Evolutionary conservation across 2,888 invertebrate genomes (phyloP), one percentile per base, ranked within the genome.

Genomic region (Zaprionus bogoriensis): DNA sequence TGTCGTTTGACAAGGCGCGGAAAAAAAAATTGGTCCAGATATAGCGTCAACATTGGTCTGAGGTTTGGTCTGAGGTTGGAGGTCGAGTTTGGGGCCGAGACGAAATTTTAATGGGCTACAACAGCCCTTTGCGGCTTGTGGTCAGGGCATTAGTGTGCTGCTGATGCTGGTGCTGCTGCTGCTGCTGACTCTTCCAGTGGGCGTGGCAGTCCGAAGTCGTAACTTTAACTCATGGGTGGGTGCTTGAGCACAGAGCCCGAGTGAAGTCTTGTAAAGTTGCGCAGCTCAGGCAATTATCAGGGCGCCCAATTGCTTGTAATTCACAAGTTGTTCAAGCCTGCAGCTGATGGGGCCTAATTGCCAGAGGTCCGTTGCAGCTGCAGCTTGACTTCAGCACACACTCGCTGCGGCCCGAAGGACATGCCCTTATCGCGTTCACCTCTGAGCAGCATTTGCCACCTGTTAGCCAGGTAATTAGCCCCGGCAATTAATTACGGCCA

Each of bases 61-160:
- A 41, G 41, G n/a, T 20, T n/a, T 9, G 41, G n/a, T 20, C 10
- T 9, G 17, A 7, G 36, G 20, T 47, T 41, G 48, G 55, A 22
- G 30, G 22, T 32, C 19, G 50, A 25, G 54, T 14, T 66, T 70
- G 64, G 41, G 58, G 45, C 50, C 28, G 61, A 64, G 66, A 55
- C 79, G 73, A 82, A 75, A 70, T 69, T 68, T 75, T 68, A 85
- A 78, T 85, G 79, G 63, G 66, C 70, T 73, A 64, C 69, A 32
- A 51, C 63, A 60, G 28, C 47, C 38, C 54, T 14, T 17, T 36
- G 32, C 32, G 17, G 17, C 41, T 55, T 72, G 64, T 68, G 74
- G 72, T 54, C 57, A 48, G 64, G 44, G 46, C 64, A 72, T 74
- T 57, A 68, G 60, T n/a, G 14, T 74, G 64, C 79, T 72, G 68